phyloP scores from a whole-genome alignment of 2,113 vertebrate genomes.

The Talpa occidentalis region DNA sequence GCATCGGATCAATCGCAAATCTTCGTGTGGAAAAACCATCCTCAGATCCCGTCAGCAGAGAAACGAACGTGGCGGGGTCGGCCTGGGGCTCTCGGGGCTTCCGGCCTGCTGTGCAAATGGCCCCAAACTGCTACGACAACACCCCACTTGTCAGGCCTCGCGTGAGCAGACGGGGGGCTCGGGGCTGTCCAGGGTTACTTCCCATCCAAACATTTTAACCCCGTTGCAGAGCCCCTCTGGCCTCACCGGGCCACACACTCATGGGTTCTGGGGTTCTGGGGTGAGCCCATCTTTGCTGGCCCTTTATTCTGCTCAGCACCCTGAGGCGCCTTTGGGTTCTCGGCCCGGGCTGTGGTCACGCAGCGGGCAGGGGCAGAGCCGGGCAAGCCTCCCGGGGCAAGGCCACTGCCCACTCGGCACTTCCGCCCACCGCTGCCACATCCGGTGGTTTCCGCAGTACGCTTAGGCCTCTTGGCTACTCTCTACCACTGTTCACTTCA shows the following conservation, averaged over 20 bases:
- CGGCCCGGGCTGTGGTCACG: no score
- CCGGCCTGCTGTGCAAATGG: neutral
- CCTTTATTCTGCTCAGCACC: rapidly evolving
- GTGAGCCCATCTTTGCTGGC: rapidly evolving
- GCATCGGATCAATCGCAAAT: no score
- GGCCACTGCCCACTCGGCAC: no score
- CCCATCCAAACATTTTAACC: neutral
- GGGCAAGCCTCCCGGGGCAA: no score
- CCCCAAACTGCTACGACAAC: neutral
- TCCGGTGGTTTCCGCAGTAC: no score
- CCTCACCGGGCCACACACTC: neutral
- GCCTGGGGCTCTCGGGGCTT: rapidly evolving
- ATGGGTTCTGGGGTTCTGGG: neutral
- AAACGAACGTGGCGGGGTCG: rapidly evolving
- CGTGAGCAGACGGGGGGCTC: no score
- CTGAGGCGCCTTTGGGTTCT: no score
- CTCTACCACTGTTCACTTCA: neutral
- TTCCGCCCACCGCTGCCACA: no score
- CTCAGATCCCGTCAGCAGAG: rapidly evolving
- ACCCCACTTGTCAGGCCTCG: no score
- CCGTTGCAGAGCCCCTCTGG: neutral
- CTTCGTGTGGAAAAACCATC: neutral
- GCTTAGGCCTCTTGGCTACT: no score
- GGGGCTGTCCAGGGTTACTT: neutral
- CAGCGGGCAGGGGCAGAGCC: no score